Evolutionary conservation across 2,888 invertebrate species (phyloP).

Genomic region (Drosophila infuscata): DNA sequence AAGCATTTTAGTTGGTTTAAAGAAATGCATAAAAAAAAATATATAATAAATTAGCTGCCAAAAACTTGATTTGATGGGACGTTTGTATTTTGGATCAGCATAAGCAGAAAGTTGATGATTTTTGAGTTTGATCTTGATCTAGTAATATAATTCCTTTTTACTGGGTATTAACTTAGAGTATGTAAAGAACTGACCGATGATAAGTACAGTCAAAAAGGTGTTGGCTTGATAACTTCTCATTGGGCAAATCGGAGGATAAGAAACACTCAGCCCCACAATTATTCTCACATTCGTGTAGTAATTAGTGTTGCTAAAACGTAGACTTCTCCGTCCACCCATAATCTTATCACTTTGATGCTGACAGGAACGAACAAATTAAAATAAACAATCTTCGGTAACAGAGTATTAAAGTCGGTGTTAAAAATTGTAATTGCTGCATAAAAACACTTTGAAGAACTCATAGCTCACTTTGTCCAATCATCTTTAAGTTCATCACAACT

Average conservation of each 20-base stretch:
- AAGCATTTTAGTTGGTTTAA: background rate
- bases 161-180: background rate
- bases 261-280: background rate
- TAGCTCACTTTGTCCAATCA: background rate
- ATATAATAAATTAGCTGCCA: background rate
- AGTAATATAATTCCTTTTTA: background rate
- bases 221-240: background rate
- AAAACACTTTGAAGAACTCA: background rate
- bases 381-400: background rate
- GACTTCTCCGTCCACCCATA: too few species aligned
- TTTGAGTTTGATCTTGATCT: background rate
- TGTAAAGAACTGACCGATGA: background rate
- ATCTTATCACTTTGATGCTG: background rate
- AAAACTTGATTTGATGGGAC: background rate
- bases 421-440: accelerated
- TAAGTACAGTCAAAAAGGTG: background rate
- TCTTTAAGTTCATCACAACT: background rate
- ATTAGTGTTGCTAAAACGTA: background rate
- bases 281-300: background rate
- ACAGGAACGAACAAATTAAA: background rate
- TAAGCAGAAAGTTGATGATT: background rate
- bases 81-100: background rate
- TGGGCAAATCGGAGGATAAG: background rate
- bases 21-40: background rate
- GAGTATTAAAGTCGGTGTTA: background rate